Conservation (phyloP, 2,888 invertebrate species). For the Lobophora halterata region DNA sequence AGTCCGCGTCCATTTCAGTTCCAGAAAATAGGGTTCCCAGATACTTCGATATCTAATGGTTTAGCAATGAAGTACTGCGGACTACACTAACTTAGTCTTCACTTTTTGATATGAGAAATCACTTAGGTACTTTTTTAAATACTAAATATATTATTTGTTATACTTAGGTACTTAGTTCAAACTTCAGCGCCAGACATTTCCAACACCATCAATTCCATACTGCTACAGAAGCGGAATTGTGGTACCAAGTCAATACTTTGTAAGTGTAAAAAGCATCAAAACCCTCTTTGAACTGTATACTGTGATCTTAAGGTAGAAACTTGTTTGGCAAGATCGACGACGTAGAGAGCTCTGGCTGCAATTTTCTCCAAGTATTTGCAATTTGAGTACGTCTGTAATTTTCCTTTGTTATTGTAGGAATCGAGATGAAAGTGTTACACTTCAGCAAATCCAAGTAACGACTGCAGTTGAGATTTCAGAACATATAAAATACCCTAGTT, state of each 20-base stretch:
- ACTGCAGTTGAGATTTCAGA: no score
- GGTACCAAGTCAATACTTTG: neutral
- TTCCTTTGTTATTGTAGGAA: constrained; percentile 23
- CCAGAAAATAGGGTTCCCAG: no score
- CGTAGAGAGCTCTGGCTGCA: constrained; percentile 11
- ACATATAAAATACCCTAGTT: no score
- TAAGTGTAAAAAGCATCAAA: neutral
- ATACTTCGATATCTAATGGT: no score
- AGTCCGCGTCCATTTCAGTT: no score
- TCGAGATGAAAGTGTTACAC: constrained; percentile 21
- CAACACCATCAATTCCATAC: constrained; percentile 3
- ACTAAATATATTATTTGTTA: no score
- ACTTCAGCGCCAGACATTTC: constrained; percentile 9
- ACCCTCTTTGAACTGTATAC: neutral
- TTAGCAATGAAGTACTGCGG: no score
- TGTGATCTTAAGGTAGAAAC: constrained; percentile 6
- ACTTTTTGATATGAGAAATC: no score
- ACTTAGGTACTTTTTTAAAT: no score
- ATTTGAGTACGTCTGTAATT: constrained; percentile 23
- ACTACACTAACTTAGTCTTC: no score
- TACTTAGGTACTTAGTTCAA: no score
- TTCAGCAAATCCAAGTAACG: constrained; percentile 6
- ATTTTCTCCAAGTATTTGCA: constrained; percentile 21
- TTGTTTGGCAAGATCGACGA: constrained; percentile 2
- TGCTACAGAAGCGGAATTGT: constrained; percentile 1